Base-by-base conservation (phyloP, 2,113 vertebrate species). In the Prolemur simus region DNA sequence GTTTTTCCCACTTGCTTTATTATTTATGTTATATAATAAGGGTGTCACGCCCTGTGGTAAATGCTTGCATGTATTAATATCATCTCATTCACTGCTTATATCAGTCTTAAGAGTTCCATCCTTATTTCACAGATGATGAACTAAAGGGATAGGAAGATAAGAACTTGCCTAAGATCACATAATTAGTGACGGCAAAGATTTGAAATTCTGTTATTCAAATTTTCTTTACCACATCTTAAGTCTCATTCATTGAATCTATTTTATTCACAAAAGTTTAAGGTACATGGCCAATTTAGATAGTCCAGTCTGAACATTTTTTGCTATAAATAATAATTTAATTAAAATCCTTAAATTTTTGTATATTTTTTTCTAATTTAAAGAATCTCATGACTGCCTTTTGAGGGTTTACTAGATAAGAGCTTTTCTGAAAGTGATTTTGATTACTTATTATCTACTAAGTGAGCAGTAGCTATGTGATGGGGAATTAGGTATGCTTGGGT, bases 41-140 rank as follows among this genome's bases (percentile, higher is more conserved):
- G 25, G 29, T 34, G 49, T 84, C 60, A 84, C 77, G 37, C 68
- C 20, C 69, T 91, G 34, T 95, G 89, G 49, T 76, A 84, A 91
- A 34, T 77, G 42, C 21, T n/a, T 95, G 10, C 10, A 1, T 25
- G 25, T 71, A 6, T 64, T 56, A 21, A 56, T 63, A 29, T 29
- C 71, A 64, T 95, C 32, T 84, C 76, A 42, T 90, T 96, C 37
- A 95, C 0, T 76, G 87, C 42, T 87, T 87, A 6, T 23, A 49
- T 87, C 68, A 73, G 3, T 23, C 11, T 45, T 69, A 96, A 66
- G 68, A 95, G 60, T 20, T 54, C 6, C 12, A 69, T 37, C 52
- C 29, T 93, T 23, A 84, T 91, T 91, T 95, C 89, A 85, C 49
- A 85, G 69, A 90, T 96, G 84, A 92, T 89, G 47, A 60, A 63